Conservation (phyloP, 2,888 invertebrate genomes). For the Timandra comae region DNA sequence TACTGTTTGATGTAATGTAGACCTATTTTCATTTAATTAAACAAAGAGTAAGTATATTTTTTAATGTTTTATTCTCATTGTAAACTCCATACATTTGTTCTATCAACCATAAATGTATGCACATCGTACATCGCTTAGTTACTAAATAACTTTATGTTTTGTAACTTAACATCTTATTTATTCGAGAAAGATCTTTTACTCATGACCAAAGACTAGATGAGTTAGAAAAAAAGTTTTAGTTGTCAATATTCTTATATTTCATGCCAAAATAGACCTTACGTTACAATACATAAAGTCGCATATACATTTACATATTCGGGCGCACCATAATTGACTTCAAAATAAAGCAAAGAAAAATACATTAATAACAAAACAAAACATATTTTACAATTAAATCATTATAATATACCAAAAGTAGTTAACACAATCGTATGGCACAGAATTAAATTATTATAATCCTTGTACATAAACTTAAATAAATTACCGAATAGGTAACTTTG, state of each 20-base stretch:
- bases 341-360: conserved; percentile 28
- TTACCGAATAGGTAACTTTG: too few relatives aligned
- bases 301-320: conserved; percentile 47
- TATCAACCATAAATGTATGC: conserved; percentile 67
- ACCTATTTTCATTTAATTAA: too few relatives aligned
- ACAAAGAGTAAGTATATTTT: conserved; percentile 33
- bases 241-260: too few relatives aligned
- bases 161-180: conserved; percentile 18
- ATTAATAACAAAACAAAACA: conserved; percentile 23
- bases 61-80: conserved; percentile 73
- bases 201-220: too few relatives aligned
- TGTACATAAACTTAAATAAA: too few relatives aligned
- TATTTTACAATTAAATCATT: too few relatives aligned
- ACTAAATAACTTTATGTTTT: conserved; percentile 32
- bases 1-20: too few relatives aligned
- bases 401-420: too few relatives aligned
- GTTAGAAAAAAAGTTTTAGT: too few relatives aligned
- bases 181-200: too few relatives aligned
- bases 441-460: too few relatives aligned
- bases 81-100: conserved; percentile 73
- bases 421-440: too few relatives aligned
- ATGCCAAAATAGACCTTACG: conserved; percentile 3
- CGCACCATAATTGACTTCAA: conserved; percentile 73
- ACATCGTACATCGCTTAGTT: conserved; percentile 51
- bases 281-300: conserved; percentile 33